phyloP scores from a whole-genome alignment of 2,113 vertebrate genomes.

The Microtus pennsylvanicus region DNA sequence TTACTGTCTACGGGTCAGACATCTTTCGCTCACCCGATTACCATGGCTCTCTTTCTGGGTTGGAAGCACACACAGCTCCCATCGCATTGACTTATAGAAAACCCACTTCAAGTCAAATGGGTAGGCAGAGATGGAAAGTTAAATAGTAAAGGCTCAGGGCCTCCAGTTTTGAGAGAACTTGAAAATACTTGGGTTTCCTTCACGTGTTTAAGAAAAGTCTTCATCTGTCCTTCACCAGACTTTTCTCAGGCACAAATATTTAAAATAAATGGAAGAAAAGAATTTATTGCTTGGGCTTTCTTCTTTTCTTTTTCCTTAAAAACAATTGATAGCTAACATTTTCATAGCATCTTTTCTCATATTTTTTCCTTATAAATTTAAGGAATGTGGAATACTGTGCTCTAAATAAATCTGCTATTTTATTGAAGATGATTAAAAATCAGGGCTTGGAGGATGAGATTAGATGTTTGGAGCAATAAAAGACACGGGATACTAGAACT shows the following conservation, averaged over 20 bases:
- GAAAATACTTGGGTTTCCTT: not conserved
- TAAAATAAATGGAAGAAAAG: constrained; percentile 54
- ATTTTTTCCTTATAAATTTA: constrained; percentile 27
- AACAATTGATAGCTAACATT: not conserved
- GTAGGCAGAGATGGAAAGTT: not conserved
- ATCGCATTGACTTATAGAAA: no score
- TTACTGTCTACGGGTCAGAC: not conserved
- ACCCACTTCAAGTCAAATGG: not conserved
- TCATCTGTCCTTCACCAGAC: not conserved
- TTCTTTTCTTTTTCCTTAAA: not conserved
- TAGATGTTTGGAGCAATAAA: constrained; percentile 28
- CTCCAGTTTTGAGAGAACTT: not conserved
- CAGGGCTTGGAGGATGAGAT: not conserved
- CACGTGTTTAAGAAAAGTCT: not conserved
- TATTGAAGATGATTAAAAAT: constrained; percentile 4
- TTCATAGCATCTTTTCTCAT: not conserved
- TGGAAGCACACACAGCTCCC: not conserved
- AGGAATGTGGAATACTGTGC: not conserved
- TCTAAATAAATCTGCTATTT: not conserved
- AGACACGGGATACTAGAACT: not conserved
- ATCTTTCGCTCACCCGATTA: not conserved
- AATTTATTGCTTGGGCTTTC: not conserved
- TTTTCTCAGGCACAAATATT: constrained; percentile 35
- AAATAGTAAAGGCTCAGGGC: not conserved
- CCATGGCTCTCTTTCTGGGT: not conserved